Evolutionary conservation across 2,113 vertebrate species (phyloP), one percentile per base, ranked within the genome.

Genomic region (Caranx melampygus): DNA sequence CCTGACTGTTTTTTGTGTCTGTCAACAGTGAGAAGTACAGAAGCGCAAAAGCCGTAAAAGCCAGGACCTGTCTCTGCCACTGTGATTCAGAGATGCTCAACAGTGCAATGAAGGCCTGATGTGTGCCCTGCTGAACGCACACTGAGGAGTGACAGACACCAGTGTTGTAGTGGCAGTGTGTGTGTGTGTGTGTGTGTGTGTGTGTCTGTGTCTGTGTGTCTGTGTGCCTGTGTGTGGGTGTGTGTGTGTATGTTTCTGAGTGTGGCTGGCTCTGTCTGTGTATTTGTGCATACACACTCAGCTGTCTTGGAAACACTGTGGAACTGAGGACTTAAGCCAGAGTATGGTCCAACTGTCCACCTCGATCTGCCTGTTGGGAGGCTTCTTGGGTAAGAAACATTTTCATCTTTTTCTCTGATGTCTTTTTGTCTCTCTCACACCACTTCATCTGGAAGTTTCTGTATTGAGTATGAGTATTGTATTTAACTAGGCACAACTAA

Each of bases 341-440:
- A 92, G 58, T 52, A 92, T 93, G 91, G 54, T 83, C 58, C 92
- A 87, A 55, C 70, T 75, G 65, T 88, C 75, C 62, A 57, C 75
- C 42, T 84, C 88, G 81, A 72, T 72, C 86, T 88, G 77, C 84
- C 78, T 92, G 78, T 83, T 92, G 79, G 90, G 86, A 88, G 89
- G 82, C 85, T 79, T 88, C 69, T 33, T 87, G 34, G 88, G 92
- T 93, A 91, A 93, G 92, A 81, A 5, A 71, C 44, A 66, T 64
- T 16, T 51, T 26, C 26, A 26, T 26, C 26, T 37, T 8, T 7
- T 37, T 37, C 6, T 37, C 37, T 26, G 26, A 26, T 26, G 26
- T 26, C 26, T 37, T 37, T 37, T 37, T 37, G 6, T 37, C 37
- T 26, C 26, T 37, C 37, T 37, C 37, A 37, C 37, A 37, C 37